A percentile compares a stretch with the other conserved stretches of the same genome.
phyloP scores from a whole-genome alignment of 1,140 invertebrate species.

The Lordiphosa clarofinis region DNA sequence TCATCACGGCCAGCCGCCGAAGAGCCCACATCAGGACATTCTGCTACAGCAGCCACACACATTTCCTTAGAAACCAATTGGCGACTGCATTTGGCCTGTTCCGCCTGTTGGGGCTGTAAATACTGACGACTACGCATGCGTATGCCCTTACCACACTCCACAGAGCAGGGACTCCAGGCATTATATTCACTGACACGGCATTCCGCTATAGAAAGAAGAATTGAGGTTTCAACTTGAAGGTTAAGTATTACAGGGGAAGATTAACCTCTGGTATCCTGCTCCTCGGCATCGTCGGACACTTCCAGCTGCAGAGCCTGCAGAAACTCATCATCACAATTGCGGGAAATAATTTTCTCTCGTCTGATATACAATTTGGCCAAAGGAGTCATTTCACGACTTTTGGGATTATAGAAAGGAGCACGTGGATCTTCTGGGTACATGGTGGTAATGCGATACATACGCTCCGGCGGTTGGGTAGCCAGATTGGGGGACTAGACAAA shows the following conservation, averaged over 20 bases:
- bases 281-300: constrained; percentile 87
- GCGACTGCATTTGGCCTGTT: constrained; percentile 88
- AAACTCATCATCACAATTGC: constrained; percentile 86
- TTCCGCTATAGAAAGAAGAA: constrained; percentile 82
- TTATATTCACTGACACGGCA: constrained; percentile 88
- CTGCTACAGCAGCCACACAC: constrained; percentile 87
- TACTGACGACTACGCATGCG: constrained; percentile 89
- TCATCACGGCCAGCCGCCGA: constrained; percentile 55
- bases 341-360: constrained; percentile 86
- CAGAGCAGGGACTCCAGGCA: constrained; percentile 90
- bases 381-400: constrained; percentile 87
- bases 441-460: constrained; percentile 86
- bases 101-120: constrained; percentile 87
- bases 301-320: constrained; percentile 83
- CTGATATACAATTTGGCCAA: constrained; percentile 88
- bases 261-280: constrained; percentile 86
- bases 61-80: constrained; percentile 93
- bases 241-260: too few species aligned
- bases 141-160: constrained; percentile 92
- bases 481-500: constrained; percentile 88
- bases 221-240: background rate
- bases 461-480: constrained; percentile 90
- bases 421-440: constrained; percentile 91
- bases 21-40: constrained; percentile 81
- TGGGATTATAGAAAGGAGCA: constrained; percentile 94